phyloP scores from a whole-genome alignment of 2,888 invertebrate genomes.

The Nezara viridula region DNA sequence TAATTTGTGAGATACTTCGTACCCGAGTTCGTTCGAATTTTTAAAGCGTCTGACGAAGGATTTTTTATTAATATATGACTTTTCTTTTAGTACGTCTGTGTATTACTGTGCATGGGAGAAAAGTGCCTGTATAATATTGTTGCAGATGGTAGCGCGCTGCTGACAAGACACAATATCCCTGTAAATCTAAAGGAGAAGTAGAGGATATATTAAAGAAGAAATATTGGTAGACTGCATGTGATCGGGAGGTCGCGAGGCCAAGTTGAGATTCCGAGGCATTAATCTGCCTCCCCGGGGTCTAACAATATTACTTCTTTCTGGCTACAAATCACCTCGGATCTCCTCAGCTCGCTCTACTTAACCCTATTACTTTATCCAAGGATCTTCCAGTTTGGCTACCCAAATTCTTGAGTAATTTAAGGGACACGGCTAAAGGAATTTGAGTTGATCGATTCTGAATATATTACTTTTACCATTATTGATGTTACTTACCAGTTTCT shows the following conservation, averaged over 20 bases:
- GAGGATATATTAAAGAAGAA: conserved; percentile 19
- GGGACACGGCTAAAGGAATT: not conserved
- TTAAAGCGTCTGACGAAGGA: too few relatives aligned
- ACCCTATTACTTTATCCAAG: conserved; percentile 5
- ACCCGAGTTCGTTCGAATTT: too few relatives aligned
- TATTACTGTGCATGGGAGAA: too few relatives aligned
- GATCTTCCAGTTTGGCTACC: not conserved
- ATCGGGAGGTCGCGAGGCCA: not conserved
- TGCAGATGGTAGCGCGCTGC: not conserved
- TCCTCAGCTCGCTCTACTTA: not conserved
- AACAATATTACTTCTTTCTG: conserved; percentile 40
- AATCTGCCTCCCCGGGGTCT: not conserved
- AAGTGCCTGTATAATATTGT: not conserved
- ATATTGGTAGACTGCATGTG: not conserved
- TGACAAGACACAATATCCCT: not conserved
- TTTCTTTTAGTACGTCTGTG: too few relatives aligned
- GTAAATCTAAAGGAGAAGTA: not conserved
- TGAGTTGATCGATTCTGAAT: not conserved
- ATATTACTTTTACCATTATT: too few relatives aligned
- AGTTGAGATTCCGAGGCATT: not conserved
- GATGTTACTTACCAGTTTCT: too few relatives aligned
- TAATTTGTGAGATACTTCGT: too few relatives aligned
- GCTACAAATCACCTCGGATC: conserved; percentile 39
- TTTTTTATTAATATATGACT: too few relatives aligned
- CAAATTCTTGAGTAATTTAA: not conserved